Evolutionary conservation across 1,140 invertebrate genomes (phyloP).

Genomic region (Tetragnatha versicolor): DNA sequence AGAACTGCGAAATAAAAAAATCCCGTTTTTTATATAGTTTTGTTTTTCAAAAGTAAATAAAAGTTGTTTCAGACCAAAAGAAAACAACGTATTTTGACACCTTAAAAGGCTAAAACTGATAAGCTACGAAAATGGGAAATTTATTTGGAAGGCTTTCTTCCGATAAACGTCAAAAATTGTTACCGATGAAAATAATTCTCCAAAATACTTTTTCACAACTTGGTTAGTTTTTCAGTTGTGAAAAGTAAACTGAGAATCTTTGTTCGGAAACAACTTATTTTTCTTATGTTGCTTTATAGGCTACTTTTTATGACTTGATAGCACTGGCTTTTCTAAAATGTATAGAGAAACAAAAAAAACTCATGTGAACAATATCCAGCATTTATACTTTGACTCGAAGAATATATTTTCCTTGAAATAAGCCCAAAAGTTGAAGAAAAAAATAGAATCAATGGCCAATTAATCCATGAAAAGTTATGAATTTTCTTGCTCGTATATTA

Average conservation of each 20-base stretch:
- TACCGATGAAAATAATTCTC: slow-evolving; percentile 45
- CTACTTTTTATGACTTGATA: background rate
- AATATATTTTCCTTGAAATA: too few relatives aligned
- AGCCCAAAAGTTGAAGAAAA: too few relatives aligned
- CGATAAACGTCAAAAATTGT: slow-evolving; percentile 50
- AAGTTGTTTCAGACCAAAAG: background rate
- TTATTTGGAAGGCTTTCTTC: slow-evolving; percentile 28
- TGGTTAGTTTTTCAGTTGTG: slow-evolving; percentile 6
- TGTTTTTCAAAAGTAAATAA: slow-evolving; percentile 5
- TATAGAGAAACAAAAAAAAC: too few relatives aligned
- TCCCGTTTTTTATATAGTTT: slow-evolving; percentile 6
- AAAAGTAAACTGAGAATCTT: slow-evolving; percentile 27
- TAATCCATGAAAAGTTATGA: too few relatives aligned
- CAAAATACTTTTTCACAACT: slow-evolving; percentile 24
- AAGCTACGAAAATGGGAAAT: slow-evolving; percentile 37
- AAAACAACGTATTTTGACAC: slow-evolving; percentile 43
- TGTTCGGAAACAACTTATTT: slow-evolving; percentile 13
- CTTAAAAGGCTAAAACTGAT: slow-evolving; percentile 43
- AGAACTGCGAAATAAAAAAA: slow-evolving; percentile 4
- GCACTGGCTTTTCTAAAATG: too few relatives aligned
- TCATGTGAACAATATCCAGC: too few relatives aligned
- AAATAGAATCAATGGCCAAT: too few relatives aligned
- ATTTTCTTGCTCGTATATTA: too few relatives aligned
- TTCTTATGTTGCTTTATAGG: too few relatives aligned
- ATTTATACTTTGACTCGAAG: too few relatives aligned